A percentile compares a stretch with the other conserved stretches of the same genome.
Conservation (phyloP, 1,140 invertebrate species). For the Thaumatotibia leucotreta region DNA sequence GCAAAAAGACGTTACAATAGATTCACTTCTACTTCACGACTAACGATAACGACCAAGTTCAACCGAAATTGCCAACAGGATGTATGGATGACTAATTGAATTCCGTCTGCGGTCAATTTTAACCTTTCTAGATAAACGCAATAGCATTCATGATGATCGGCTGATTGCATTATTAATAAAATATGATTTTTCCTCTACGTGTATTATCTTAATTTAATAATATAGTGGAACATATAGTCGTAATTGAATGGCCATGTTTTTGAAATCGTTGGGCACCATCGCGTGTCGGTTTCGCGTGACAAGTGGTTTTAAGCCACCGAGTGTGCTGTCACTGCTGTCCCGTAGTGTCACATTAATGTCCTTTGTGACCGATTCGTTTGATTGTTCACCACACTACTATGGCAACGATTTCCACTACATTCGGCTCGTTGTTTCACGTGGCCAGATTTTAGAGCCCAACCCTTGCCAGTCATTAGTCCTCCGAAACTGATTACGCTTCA, state of each 20-base stretch:
- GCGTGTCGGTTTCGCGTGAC: conserved; percentile 65
- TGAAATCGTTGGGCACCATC: conserved; percentile 51
- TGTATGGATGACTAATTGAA: background rate
- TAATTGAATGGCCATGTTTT: conserved; percentile 29
- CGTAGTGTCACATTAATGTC: conserved; percentile 45
- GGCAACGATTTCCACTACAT: background rate
- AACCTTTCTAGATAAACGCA: background rate
- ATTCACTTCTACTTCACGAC: background rate
- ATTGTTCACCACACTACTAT: conserved; percentile 20
- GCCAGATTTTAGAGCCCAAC: background rate
- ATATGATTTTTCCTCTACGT: background rate
- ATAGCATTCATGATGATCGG: background rate
- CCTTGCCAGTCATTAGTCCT: background rate
- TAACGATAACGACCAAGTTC: no score
- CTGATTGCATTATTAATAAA: background rate
- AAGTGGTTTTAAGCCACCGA: conserved; percentile 21
- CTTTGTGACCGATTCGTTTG: conserved; percentile 49
- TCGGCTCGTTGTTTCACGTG: conserved; percentile 19
- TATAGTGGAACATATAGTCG: conserved; percentile 45
- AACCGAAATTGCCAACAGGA: background rate
- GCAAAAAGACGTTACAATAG: background rate
- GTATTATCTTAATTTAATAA: background rate
- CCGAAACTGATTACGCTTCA: background rate
- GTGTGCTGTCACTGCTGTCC: conserved; percentile 36
- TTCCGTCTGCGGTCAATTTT: background rate